Evolutionary conservation across 1,140 invertebrate species (phyloP), one percentile per base, ranked within the genome.

Genomic region (Ptiloglossa arizonensis): DNA sequence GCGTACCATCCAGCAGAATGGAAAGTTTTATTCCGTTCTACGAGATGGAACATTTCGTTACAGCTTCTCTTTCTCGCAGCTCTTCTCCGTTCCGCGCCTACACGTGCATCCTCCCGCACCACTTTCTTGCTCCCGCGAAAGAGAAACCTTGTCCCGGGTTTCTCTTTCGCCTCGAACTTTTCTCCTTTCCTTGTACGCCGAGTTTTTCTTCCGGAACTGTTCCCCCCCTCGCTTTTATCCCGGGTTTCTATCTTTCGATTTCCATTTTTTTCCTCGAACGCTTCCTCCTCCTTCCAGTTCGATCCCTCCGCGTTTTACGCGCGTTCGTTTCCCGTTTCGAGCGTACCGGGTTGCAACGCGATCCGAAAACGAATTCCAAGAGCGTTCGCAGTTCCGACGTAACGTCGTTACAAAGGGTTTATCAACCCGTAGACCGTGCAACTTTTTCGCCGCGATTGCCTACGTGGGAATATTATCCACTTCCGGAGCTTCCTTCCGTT

Each of bases 41-140:
- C 72, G 67, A 72, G 83, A 84, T 80, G 67, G 48, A 83, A 72
- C 41, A 41, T 41, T 41, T 41, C 35, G 70, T 76, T 75, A 83
- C 67, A 35, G 60, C 32, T 29, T 74, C 50, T 46, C 19, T 19
- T 32, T 19, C 50, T 48, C 29, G 22, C 32, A 41, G 29, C 56
- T 24, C 9, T n/a, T 22, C 24, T 56, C 32, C 19, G 17, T 41
- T 75, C 24, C 41, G 0, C 19, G 13, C 13, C 13, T 44, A 17
- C 38, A 17, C 35, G 50, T 41, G 41, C 64, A n/a, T 19, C 19
- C 57, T 35, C 41, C n/a, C 17, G 17, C 3, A 17, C 54, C 15
- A 44, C 73, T 79, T 29, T 75, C 44, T 17, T 27, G 2, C 15
- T 8, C 3, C 13, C 22, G 9, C n/a, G 5, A 8, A n/a, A n/a